Evolutionary conservation across 2,888 invertebrate species (phyloP), one percentile per base, ranked within the genome.

Genomic region (Mythimna loreyi): DNA sequence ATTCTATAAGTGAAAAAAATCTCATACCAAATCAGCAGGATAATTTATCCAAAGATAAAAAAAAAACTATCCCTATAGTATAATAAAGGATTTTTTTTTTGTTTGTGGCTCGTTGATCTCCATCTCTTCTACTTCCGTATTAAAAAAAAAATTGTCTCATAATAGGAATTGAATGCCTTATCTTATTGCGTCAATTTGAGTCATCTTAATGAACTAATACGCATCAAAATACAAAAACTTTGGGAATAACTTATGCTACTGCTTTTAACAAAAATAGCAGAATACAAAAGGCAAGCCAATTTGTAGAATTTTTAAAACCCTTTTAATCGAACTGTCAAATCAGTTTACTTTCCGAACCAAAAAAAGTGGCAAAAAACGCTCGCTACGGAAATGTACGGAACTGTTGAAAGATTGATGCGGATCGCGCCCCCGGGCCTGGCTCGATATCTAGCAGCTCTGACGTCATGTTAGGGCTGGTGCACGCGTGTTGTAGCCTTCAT

Each of bases 381-480:
- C 8, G 25, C 47, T 33, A 50, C 50, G 16, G 23, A 65, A 67
- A 66, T 61, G 60, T 80, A 74, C 72, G 74, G 82, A 80, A 74
- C 65, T 61, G 58, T 67, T 74, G 28, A 60, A 77, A 60, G 78
- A 66, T 72, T 66, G 65, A 72, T 68, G 68, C 40, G 74, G 30
- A 64, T 80, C 76, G 75, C 47, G 60, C 52, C 53, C 50, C 59
- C 63, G 23, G 40, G 59, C 45, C 49, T 43, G 19, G 47, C 57
- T 73, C 53, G 49, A 49, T 59, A 67, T 56, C 55, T 40, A 56
- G n/a, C 25, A 45, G 58, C 47, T 19, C 62, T 69, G 55, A 74
- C 64, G 56, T 30, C 56, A 52, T n/a, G 63, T 75, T n/a, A 73
- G 78, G 78, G 23, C 36, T 30, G 21, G 13, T 30, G 3, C n/a